Evolutionary conservation across 92 coral and sea anemone species (phyloP), one percentile per base, ranked within the genome.

Genomic region (Epizoanthus rinbou): DNA sequence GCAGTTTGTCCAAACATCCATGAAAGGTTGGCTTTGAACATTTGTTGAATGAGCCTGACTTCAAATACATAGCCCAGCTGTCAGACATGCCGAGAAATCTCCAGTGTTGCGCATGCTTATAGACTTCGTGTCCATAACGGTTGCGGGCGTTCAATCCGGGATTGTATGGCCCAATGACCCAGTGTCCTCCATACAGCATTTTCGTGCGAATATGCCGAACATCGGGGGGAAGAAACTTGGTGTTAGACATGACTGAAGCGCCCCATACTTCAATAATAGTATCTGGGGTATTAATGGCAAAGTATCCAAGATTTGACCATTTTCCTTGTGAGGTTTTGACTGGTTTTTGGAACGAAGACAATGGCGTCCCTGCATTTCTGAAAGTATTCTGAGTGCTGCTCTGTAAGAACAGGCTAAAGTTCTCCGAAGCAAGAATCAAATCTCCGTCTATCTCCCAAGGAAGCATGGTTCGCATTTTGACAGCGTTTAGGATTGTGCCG

Each of bases 81-180:
- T 6, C 11, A 31, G 25, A 33, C 72, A 31, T 79, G 18, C 80
- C 80, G 17, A 50, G 53, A 52, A 86, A 79, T 13, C 69, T 3
- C 89, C 89, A 86, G 64, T 84, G 81, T 31, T 86, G 89, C 24
- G 80, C n/a, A 60, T 86, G 89, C 56, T 86, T 86, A 21, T 67
- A 64, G 7, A 86, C 80, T 25, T 86, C 89, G 37, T 43, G 63
- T 11, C 89, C 89, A 76, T 86, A 86, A 14, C 89, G 79, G 59
- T 86, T 86, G 3, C 89, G 85, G 13, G 86, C 81, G 54, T 18
- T 80, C 53, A 86, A 22, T 11, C 89, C 89, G 14, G 89, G 89
- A 33, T 43, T 69, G 72, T 39, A 74, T 23, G 75, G 75, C 16
- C 39, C 45, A 52, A 80, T 80, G 7, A 86, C 67, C 89, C 89